phyloP scores from a whole-genome alignment of 2,113 vertebrate genomes.

The Euleptes europaea region DNA sequence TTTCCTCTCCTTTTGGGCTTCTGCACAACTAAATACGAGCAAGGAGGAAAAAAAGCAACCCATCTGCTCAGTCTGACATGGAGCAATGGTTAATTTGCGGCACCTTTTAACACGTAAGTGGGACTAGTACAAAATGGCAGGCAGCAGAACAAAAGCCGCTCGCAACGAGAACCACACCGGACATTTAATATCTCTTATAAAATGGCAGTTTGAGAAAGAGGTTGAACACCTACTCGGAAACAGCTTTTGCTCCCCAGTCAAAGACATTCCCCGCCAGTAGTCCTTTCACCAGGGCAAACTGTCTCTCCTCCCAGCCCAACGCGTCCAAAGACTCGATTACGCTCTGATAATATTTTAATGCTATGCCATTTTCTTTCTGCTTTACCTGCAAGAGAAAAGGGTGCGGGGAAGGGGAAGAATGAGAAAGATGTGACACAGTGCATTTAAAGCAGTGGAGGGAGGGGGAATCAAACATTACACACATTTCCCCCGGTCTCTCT shows the following conservation, averaged over 20 bases:
- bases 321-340: constrained; percentile 86
- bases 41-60: background rate
- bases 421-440: background rate
- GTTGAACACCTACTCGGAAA: constrained; percentile 89
- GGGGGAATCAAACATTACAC: too few species aligned
- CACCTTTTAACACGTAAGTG: background rate
- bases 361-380: constrained; percentile 91
- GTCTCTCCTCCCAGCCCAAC: constrained; percentile 91
- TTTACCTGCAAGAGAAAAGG: constrained; percentile 82
- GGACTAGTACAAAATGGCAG: background rate
- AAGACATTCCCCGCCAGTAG: constrained; percentile 97
- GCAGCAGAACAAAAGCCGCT: background rate
- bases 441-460: too few species aligned
- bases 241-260: constrained; percentile 98
- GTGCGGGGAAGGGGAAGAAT: background rate
- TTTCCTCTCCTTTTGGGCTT: accelerated
- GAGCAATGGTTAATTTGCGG: background rate
- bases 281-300: constrained; percentile 92
- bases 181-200: constrained; percentile 21
- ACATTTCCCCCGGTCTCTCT: too few species aligned
- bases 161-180: background rate
- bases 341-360: constrained; percentile 88
- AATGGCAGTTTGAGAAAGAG: constrained; percentile 22
- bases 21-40: background rate
- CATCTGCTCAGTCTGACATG: accelerated